Conservation (phyloP, 2,888 invertebrate species). For the Lypha dubia region DNA sequence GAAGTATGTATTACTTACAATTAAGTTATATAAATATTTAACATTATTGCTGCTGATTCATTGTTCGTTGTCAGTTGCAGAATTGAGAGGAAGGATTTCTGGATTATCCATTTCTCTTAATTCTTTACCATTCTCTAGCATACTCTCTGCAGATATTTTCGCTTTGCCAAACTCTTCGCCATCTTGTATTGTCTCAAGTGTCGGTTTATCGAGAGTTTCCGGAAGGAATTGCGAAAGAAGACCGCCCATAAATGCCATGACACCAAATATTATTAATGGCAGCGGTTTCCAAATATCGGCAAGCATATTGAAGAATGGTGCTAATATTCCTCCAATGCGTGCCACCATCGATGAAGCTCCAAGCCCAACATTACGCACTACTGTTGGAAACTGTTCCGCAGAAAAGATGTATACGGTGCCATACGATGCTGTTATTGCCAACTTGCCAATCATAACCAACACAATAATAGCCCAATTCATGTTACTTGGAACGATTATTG, state of each 20-base stretch:
- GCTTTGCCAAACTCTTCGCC: constrained; percentile 87
- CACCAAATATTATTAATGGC: constrained; percentile 90
- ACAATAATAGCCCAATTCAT: constrained; percentile 85
- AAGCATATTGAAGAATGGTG: constrained; percentile 92
- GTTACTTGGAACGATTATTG: constrained; percentile 85
- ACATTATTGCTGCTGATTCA: not conserved
- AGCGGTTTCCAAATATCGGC: constrained; percentile 86
- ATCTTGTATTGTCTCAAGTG: constrained; percentile 92
- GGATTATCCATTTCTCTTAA: constrained; percentile 61
- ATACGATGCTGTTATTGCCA: constrained; percentile 89
- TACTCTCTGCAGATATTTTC: constrained; percentile 61
- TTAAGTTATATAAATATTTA: not conserved
- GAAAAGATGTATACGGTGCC: constrained; percentile 90
- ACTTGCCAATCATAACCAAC: constrained; percentile 88
- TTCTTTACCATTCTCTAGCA: constrained; percentile 76
- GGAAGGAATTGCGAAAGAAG: constrained; percentile 89
- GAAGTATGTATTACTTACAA: not conserved
- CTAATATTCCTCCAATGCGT: constrained; percentile 87
- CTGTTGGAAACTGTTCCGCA: constrained; percentile 90
- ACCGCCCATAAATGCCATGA: constrained; percentile 88
- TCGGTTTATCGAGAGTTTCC: constrained; percentile 90
- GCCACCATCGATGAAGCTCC: constrained; percentile 94
- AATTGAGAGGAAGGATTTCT: constrained; percentile 76
- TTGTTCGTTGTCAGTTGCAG: not conserved
- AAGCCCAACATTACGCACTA: constrained; percentile 92